Evolutionary conservation across 2,113 vertebrate species (phyloP), one percentile per base, ranked within the genome.

Genomic region (Phylloscopus trochilus): DNA sequence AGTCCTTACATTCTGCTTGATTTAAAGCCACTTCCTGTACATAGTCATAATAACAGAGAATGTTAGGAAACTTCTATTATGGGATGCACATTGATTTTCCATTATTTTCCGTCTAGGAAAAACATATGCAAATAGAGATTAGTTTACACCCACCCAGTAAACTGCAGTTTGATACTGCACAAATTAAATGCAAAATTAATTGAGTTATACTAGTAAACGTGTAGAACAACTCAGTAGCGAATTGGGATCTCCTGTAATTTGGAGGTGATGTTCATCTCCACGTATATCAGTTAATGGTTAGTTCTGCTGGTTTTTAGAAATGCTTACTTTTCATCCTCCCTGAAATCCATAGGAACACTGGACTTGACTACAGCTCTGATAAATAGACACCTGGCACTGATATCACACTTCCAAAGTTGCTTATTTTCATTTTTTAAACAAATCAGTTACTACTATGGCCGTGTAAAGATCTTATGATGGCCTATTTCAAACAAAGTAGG

Each of bases 401-500:
- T 28, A 67, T 3, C 26, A 49, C 14, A 28, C 8, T 63, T 66
- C 35, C 15, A 31, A 77, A 81, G 33, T 13, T 74, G 28, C 27
- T 84, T 73, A 68, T 93, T 83, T 94, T 52, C 39, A 82, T 91
- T 68, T 93, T 81, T 91, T 79, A 94, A 84, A 76, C 77, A 93
- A 94, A 93, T 7, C 9, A 80, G 35, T 77, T 69, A 19, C 39
- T 53, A 17, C 84, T 90, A 68, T 22, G 7, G 60, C 44, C 68
- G 52, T 66, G 56, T 39, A 67, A 72, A 77, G 9, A 55, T 13
- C 14, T 53, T 69, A 64, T 59, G 81, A 52, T 30, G 28, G 46
- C 8, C 77, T 86, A 27, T 79, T 90, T 91, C 69, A 69, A 91
- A 91, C 95, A 97, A 97, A 97, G 24, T 31, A 96, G 67, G 56